Conservation (phyloP, 2,797 vertebrate species). For the Sebastes taczanowskii region DNA sequence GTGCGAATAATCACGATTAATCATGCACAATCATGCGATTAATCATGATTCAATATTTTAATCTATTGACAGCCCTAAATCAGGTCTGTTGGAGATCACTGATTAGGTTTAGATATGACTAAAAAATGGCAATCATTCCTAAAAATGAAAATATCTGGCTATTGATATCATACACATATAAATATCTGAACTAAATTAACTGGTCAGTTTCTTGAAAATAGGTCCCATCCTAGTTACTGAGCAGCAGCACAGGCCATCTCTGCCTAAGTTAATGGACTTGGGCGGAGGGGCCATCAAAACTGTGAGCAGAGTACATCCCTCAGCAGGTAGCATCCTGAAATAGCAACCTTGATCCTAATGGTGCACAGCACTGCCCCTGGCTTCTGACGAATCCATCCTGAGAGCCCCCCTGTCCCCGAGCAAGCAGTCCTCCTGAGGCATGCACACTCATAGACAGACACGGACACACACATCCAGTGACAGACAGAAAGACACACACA, state of each 20-base stretch:
- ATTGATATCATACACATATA: not conserved
- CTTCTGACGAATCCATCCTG: constrained; percentile 71
- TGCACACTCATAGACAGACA: constrained; percentile 25
- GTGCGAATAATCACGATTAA: no score
- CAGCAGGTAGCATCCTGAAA: constrained; percentile 78
- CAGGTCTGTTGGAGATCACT: not conserved
- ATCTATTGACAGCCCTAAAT: no score
- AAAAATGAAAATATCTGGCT: not conserved
- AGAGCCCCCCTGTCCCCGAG: constrained; percentile 65
- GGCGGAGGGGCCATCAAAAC: constrained; percentile 68
- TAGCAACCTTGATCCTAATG: constrained; percentile 82
- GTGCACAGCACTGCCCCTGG: constrained; percentile 69
- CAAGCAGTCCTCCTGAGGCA: constrained; percentile 46
- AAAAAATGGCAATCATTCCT: not conserved
- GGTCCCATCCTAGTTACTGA: constrained; percentile 16
- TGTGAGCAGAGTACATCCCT: constrained; percentile 74
- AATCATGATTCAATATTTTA: no score
- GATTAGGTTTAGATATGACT: no score
- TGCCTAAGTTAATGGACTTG: constrained; percentile 59
- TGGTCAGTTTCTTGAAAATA: constrained; percentile 17
- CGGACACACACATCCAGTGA: constrained; percentile 34
- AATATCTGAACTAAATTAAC: not conserved
- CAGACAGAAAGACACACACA: constrained; percentile 38
- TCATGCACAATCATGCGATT: no score
- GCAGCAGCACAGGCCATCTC: constrained; percentile 29